Evolutionary conservation across 1,140 invertebrate species (phyloP).

Genomic region (Megathymus violae): DNA sequence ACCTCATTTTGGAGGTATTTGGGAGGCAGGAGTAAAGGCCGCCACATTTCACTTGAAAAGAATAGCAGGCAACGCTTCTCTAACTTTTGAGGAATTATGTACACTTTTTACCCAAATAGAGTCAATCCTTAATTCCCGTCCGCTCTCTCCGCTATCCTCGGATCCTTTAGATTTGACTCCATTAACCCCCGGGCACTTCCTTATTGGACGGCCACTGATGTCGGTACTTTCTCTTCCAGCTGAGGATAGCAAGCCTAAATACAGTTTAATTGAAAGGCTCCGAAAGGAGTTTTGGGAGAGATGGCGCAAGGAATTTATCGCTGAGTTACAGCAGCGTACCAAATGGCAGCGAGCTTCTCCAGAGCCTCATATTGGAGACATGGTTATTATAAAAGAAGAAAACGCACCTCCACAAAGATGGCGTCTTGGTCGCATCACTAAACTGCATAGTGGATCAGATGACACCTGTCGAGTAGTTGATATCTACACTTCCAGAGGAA

Average conservation of each 20-base stretch:
- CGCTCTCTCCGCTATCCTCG: conserved; percentile 31
- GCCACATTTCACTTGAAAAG: conserved; percentile 37
- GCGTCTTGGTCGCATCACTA: background rate
- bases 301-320: conserved; percentile 49
- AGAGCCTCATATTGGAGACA: background rate
- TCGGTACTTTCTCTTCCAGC: conserved; percentile 8
- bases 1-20: conserved; percentile 37
- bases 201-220: conserved; percentile 29
- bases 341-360: conserved; percentile 43
- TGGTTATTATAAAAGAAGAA: background rate
- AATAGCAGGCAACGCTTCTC: conserved; percentile 25
- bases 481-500: background rate
- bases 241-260: conserved; percentile 1
- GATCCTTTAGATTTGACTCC: conserved; percentile 10
- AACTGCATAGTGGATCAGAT: background rate
- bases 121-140: conserved; percentile 39
- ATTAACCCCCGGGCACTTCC: conserved; percentile 31
- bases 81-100: conserved; percentile 40
- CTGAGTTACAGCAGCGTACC: conserved; percentile 36
- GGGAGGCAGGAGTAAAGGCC: conserved; percentile 37
- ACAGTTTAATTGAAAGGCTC: conserved; percentile 38
- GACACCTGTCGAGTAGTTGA: background rate
- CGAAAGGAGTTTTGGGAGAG: conserved; percentile 51
- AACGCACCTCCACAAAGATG: background rate
- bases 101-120: conserved; percentile 41